Conservation (phyloP, 37 sponge, comb jelly and placozoan species). For the Lycopodina hypogea region DNA sequence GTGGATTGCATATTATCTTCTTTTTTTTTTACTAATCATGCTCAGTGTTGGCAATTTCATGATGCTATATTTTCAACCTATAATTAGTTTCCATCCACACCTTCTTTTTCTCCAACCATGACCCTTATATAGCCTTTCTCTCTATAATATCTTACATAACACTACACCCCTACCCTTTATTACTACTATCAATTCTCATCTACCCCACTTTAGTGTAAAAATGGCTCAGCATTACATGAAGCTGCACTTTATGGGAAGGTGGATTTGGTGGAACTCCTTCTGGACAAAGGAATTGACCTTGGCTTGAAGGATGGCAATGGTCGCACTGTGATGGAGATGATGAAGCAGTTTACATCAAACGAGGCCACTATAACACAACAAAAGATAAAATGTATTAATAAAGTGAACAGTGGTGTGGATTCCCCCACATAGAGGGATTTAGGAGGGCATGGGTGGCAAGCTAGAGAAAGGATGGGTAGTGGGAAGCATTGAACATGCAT, state of each 20-base stretch:
- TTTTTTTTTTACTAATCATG: too few relatives aligned
- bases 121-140: too few relatives aligned
- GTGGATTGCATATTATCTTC: too few relatives aligned
- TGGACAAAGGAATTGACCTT: conserved; percentile 54
- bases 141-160: too few relatives aligned
- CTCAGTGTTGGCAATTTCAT: too few relatives aligned
- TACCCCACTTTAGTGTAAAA: conserved; percentile 29
- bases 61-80: too few relatives aligned
- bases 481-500: background rate
- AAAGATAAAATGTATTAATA: conserved; percentile 43
- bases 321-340: conserved; percentile 42
- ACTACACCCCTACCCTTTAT: too few relatives aligned
- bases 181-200: too few relatives aligned
- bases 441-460: background rate
- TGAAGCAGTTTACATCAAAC: conserved; percentile 34
- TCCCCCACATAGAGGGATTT: background rate
- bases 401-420: background rate
- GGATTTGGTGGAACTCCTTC: conserved; percentile 64
- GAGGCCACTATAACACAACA: conserved; percentile 15
- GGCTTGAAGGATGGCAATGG: conserved; percentile 45
- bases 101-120: too few relatives aligned
- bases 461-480: background rate
- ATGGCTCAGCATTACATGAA: conserved; percentile 72
- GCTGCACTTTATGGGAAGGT: conserved; percentile 73
- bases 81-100: too few relatives aligned